These are phyloP conservation scores for Eustalomyia histrio DNA, from an alignment of 2,888 invertebrate genomes.

Conservation along the genomic window DNA sequence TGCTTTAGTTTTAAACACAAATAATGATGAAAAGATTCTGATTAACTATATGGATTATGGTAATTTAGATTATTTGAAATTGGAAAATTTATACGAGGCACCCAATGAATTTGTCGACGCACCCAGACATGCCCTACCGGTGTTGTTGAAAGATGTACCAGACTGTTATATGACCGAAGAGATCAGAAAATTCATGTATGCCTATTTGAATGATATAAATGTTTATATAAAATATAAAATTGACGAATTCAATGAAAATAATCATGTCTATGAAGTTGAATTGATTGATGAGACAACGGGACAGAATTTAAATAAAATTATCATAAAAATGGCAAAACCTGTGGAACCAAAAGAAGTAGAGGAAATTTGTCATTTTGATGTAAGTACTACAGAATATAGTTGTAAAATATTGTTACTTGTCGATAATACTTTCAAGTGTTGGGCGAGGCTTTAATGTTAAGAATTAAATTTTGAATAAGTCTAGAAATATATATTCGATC, in stretches of 20 bases:
- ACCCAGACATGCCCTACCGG: constrained; percentile 72
- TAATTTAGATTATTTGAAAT: constrained; percentile 71
- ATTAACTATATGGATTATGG: constrained; percentile 76
- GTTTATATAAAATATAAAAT: constrained; percentile 71
- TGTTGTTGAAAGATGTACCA: constrained; percentile 73
- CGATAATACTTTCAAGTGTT: too few species aligned
- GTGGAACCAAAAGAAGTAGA: constrained; percentile 67
- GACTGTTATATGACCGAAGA: constrained; percentile 71
- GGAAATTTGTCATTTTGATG: constrained; percentile 68
- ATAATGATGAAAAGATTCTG: constrained; percentile 69
- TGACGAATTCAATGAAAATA: constrained; percentile 67
- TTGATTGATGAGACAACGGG: constrained; percentile 71
- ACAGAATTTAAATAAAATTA: constrained; percentile 72
- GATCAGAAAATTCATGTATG: constrained; percentile 70
- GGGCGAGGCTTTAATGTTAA: too few species aligned
- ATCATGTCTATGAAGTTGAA: constrained; percentile 69
- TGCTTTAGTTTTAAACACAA: constrained; percentile 73
- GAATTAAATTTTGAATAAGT: too few species aligned
- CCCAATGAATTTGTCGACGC: constrained; percentile 67
- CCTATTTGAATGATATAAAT: constrained; percentile 67
- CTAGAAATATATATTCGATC: too few species aligned
- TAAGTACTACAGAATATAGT: constrained; percentile 63
- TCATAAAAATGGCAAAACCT: constrained; percentile 69
- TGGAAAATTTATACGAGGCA: constrained; percentile 71
- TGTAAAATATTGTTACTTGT: too few species aligned